These are phyloP conservation scores for Beris morrisii DNA, from an alignment of 2,888 invertebrate genomes.

Conservation along the genomic window DNA sequence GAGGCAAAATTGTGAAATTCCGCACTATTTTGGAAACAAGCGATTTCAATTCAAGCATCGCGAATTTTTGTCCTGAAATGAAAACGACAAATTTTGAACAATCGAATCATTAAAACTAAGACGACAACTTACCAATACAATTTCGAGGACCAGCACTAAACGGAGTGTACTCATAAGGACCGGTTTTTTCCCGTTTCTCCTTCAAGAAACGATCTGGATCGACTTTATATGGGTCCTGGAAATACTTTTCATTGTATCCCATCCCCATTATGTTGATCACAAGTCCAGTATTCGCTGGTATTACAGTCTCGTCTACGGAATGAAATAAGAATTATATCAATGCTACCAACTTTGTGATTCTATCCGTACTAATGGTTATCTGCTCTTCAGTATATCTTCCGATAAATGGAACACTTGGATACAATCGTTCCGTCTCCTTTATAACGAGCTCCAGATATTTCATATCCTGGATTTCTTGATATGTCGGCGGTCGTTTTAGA, in stretches of 20 bases:
- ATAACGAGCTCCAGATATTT: constrained; percentile 51
- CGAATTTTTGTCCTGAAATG: constrained; percentile 56
- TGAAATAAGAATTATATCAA: constrained; percentile 12
- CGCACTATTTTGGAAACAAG: constrained; percentile 59
- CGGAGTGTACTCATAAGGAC: constrained; percentile 61
- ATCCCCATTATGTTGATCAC: constrained; percentile 45
- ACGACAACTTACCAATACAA: constrained; percentile 55
- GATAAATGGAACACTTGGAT: constrained; percentile 52
- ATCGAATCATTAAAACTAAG: background rate
- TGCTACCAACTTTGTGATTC: constrained; percentile 36
- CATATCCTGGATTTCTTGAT: constrained; percentile 50
- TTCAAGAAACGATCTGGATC: constrained; percentile 61
- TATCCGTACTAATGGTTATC: constrained; percentile 48
- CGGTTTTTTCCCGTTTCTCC: constrained; percentile 49
- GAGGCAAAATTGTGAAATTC: constrained; percentile 55
- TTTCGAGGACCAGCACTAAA: constrained; percentile 69
- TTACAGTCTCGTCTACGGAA: constrained; percentile 49
- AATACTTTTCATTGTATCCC: constrained; percentile 49
- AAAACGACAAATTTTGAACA: background rate
- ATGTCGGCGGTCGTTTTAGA: constrained; percentile 45
- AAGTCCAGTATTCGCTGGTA: constrained; percentile 47
- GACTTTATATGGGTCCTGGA: constrained; percentile 49
- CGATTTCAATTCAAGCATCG: constrained; percentile 61
- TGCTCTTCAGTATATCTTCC: constrained; percentile 46
- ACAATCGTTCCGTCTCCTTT: constrained; percentile 50